Percentiles rank a stretch among this genome's conserved stretches.
phyloP scores from a whole-genome alignment of 2,888 invertebrate species.

The Tachina lurida region DNA sequence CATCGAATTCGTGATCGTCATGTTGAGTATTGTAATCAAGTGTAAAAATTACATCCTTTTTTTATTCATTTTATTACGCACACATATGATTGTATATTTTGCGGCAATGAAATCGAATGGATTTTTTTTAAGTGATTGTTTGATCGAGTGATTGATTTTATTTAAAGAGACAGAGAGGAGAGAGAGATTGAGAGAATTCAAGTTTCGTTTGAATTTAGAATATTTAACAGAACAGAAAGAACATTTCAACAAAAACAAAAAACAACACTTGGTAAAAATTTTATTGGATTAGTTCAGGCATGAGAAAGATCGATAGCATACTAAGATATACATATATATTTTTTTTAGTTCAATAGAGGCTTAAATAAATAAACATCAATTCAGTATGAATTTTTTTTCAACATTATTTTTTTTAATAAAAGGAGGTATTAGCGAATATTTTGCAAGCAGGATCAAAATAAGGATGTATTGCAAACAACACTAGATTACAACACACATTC shows the following conservation, averaged over 20 bases:
- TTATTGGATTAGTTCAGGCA: conserved; percentile 28
- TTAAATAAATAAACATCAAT: conserved; percentile 33
- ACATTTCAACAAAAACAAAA: conserved; percentile 55
- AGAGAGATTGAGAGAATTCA: conserved; percentile 46
- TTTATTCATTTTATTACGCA: conserved; percentile 52
- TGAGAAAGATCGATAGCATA: not conserved
- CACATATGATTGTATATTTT: not conserved
- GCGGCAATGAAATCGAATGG: conserved; percentile 72
- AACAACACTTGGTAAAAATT: conserved; percentile 45
- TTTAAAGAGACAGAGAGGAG: conserved; percentile 67
- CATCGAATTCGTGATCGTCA: conserved; percentile 71
- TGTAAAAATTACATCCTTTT: conserved; percentile 76
- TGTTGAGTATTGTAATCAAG: conserved; percentile 77
- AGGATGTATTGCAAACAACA: conserved; percentile 64
- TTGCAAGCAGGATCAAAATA: conserved; percentile 54
- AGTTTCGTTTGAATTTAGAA: conserved; percentile 65
- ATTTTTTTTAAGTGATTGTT: conserved; percentile 38
- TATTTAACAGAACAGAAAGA: conserved; percentile 56
- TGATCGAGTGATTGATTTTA: conserved; percentile 44
- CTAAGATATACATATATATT: not conserved
- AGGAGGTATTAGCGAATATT: conserved; percentile 48
- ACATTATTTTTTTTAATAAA: conserved; percentile 5
- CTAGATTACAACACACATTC: conserved; percentile 71
- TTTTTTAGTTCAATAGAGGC: conserved; percentile 9
- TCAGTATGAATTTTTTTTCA: not conserved